Evolutionary conservation across 2,797 vertebrate genomes (phyloP).

Genomic region (Thamnophis elegans): DNA sequence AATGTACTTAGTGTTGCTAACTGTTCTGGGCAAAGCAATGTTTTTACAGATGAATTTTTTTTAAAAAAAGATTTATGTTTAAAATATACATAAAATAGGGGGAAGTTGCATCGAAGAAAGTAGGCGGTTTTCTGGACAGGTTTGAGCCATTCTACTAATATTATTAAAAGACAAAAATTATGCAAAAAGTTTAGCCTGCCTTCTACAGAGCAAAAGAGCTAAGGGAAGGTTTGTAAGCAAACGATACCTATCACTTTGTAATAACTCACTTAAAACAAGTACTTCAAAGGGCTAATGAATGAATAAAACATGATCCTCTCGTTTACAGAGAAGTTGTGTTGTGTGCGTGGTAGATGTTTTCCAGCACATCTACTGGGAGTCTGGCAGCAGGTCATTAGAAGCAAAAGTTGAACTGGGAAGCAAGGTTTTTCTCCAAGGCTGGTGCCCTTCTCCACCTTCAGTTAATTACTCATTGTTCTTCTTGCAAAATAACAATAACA

Average conservation of each 20-base stretch:
- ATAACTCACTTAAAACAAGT: conserved; percentile 44
- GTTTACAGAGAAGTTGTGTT: conserved; percentile 34
- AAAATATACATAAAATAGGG: not conserved
- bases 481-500: conserved; percentile 8
- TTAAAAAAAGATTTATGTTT: not conserved
- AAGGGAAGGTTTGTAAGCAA: not conserved
- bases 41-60: conserved; percentile 1
- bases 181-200: conserved; percentile 51
- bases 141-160: conserved; percentile 45
- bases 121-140: conserved; percentile 11
- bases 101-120: not conserved
- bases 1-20: conserved; percentile 26
- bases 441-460: not conserved
- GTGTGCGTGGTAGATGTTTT: conserved; percentile 4
- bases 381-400: not conserved
- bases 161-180: conserved; percentile 46
- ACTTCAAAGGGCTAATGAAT: conserved; percentile 37
- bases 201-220: conserved; percentile 8
- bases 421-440: not conserved
- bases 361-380: not conserved
- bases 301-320: conserved; percentile 26
- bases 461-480: not conserved
- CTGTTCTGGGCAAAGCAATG: conserved; percentile 11
- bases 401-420: not conserved
- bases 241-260: conserved; percentile 37